phyloP scores from a whole-genome alignment of 2,888 invertebrate species.

The Aquatica leii region DNA sequence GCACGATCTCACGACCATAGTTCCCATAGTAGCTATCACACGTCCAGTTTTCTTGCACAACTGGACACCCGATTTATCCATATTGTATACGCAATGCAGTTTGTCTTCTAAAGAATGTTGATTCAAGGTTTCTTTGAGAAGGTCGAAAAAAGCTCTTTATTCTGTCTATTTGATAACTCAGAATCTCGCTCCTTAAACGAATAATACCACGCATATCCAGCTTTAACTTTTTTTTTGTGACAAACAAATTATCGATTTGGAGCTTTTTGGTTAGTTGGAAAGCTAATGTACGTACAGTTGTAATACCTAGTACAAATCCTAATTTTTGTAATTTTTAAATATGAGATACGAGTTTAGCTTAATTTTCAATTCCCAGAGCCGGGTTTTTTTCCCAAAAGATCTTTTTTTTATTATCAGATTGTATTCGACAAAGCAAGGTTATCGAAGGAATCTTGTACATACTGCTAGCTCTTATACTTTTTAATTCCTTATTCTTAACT shows the following conservation, averaged over 20 bases:
- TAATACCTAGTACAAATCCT: background rate
- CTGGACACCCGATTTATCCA: conserved; percentile 35
- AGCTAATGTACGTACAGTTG: conserved; percentile 9
- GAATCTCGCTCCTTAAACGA: conserved; percentile 1
- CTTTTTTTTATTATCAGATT: conserved; percentile 2
- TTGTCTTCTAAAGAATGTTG: conserved; percentile 4
- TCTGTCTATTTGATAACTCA: conserved; percentile 2
- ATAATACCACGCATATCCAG: conserved; percentile 8
- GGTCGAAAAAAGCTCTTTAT: conserved; percentile 14
- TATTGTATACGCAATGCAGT: conserved; percentile 26
- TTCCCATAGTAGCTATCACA: conserved; percentile 28
- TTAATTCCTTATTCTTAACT: conserved; percentile 4
- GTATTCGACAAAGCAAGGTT: conserved; percentile 5
- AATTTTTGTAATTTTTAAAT: background rate
- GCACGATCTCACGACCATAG: conserved; percentile 39
- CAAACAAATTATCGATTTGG: conserved; percentile 1
- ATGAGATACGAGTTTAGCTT: background rate
- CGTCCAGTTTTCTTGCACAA: conserved; percentile 24
- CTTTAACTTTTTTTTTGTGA: background rate
- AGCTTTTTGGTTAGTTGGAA: background rate
- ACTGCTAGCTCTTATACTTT: background rate
- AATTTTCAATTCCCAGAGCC: conserved; percentile 1
- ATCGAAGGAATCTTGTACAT: conserved; percentile 4
- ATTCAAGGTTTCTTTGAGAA: conserved; percentile 5
- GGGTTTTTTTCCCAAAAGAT: background rate